These are phyloP conservation scores for Oncopodura yosiiana DNA, from an alignment of 1,140 invertebrate species.

Conservation along the genomic window DNA sequence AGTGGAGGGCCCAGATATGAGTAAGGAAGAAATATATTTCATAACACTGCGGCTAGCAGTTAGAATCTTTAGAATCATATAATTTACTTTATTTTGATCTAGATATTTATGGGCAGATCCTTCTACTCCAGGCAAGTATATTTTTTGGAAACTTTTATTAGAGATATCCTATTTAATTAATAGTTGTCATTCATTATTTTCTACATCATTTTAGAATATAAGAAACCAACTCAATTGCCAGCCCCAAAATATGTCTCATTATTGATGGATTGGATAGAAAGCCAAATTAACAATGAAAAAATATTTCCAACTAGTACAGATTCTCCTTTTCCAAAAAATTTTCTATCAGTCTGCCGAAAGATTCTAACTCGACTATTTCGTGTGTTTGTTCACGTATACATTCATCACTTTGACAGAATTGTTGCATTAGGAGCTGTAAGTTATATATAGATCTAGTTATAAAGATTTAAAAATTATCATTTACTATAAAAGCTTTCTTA, in stretches of 20 bases:
- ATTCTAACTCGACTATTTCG: constrained; percentile 82
- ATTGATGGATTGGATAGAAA: constrained; percentile 90
- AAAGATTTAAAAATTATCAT: constrained; percentile 8
- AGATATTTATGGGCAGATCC: constrained; percentile 88
- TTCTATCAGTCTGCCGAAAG: constrained; percentile 68
- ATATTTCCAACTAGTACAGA: constrained; percentile 73
- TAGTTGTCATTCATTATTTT: not conserved
- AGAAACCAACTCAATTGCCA: constrained; percentile 77
- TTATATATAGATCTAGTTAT: constrained; percentile 33
- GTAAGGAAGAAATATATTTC: not conserved
- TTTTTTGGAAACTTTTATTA: too few relatives aligned
- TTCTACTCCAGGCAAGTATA: constrained; percentile 36
- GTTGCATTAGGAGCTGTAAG: constrained; percentile 77
- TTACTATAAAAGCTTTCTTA: not conserved
- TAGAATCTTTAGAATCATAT: too few relatives aligned
- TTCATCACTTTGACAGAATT: constrained; percentile 89
- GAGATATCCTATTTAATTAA: not conserved
- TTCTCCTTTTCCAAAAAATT: constrained; percentile 81
- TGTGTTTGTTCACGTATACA: constrained; percentile 94
- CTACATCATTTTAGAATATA: constrained; percentile 49
- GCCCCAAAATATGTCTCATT: constrained; percentile 77
- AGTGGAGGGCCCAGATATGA: constrained; percentile 56
- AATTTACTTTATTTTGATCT: too few relatives aligned
- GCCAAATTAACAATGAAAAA: constrained; percentile 83
- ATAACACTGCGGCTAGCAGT: too few relatives aligned